Evolutionary conservation across 1,140 invertebrate species (phyloP).

Genomic region (Neotoxoptera formosana): DNA sequence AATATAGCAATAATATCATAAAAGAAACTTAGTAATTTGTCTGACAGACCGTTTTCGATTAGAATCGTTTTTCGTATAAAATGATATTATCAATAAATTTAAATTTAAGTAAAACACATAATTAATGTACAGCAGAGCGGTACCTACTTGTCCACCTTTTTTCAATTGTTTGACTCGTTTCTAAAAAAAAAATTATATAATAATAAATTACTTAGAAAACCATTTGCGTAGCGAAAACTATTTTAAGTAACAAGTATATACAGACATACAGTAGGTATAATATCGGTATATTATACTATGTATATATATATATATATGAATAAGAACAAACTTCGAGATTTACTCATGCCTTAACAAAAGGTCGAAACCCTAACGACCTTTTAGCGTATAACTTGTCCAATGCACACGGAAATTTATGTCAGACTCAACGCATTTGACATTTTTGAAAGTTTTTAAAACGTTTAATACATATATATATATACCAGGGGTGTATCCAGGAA

Average conservation of each 20-base stretch:
- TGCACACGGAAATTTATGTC: not conserved
- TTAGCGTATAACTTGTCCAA: not conserved
- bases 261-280: not conserved
- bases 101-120: too few species aligned
- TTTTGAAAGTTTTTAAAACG: not conserved
- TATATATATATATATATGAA: not conserved
- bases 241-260: not conserved
- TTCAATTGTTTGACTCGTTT: not conserved
- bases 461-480: not conserved
- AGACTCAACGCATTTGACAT: not conserved
- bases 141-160: not conserved
- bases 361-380: not conserved
- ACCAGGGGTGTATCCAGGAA: not conserved
- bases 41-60: too few species aligned
- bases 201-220: not conserved
- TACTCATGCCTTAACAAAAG: not conserved
- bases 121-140: too few species aligned
- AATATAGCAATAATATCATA: too few species aligned
- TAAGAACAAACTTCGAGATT: constrained; percentile 1
- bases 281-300: not conserved
- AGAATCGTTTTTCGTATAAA: too few species aligned
- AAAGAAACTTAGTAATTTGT: too few species aligned
- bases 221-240: not conserved
- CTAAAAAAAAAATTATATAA: not conserved
- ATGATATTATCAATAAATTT: too few species aligned